Evolutionary conservation across 1,140 invertebrate genomes (phyloP).

Genomic region (Drosophila ironensis): DNA sequence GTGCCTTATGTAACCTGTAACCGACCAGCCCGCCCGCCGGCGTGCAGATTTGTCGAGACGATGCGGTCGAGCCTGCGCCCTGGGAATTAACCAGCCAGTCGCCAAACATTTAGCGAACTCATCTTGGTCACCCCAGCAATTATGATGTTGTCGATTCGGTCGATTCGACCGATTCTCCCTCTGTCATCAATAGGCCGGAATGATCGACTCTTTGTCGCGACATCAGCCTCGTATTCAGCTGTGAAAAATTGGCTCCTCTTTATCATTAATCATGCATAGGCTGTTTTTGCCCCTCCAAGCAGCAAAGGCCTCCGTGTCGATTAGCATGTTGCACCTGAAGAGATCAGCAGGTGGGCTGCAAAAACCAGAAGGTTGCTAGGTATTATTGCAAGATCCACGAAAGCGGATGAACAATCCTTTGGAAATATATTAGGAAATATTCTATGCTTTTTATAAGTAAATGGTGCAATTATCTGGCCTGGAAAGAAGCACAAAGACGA

Average conservation of each 20-base stretch:
- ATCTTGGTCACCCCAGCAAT: constrained; percentile 58
- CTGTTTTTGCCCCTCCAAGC: constrained; percentile 7
- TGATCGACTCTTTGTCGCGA: constrained; percentile 38
- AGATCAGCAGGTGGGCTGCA: background rate
- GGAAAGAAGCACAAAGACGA: too few species aligned
- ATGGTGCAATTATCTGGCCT: too few species aligned
- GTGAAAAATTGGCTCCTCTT: constrained; percentile 44
- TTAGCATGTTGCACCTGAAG: constrained; percentile 24
- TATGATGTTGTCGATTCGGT: constrained; percentile 22
- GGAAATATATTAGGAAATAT: too few species aligned
- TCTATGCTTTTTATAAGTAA: too few species aligned
- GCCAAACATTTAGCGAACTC: constrained; percentile 46
- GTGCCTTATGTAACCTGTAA: constrained; percentile 70
- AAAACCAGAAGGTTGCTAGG: constrained; percentile 21
- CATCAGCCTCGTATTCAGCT: constrained; percentile 10
- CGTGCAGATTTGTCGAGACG: background rate
- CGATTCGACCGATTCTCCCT: constrained; percentile 43
- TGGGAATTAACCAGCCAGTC: background rate
- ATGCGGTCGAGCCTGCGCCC: background rate
- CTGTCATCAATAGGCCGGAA: constrained; percentile 65
- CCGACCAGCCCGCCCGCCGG: background rate
- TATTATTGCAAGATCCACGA: too few species aligned
- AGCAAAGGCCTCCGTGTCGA: constrained; percentile 16
- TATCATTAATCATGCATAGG: constrained; percentile 28
- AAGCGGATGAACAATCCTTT: too few species aligned